Evolutionary conservation across 2,888 invertebrate species (phyloP), one percentile per base, ranked within the genome.

Genomic region (Drosophila atroscutellata): DNA sequence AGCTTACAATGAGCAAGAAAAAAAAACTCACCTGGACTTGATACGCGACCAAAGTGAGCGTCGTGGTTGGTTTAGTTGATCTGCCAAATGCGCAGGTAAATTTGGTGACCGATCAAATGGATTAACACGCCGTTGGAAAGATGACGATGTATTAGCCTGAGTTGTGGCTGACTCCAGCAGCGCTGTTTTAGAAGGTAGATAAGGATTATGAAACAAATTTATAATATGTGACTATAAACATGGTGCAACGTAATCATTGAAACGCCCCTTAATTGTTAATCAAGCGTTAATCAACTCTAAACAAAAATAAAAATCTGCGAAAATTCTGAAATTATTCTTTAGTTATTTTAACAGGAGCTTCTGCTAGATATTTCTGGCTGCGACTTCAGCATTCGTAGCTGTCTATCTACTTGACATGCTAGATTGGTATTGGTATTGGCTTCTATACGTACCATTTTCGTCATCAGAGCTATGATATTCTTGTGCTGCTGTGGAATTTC

Each of bases 21-120:
- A 3, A 1, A 9, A 9, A 51, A 47, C 64, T 71, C 63, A 92
- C 93, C 84, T 88, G 45, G 91, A 84, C 60, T 89, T 73, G 9
- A 89, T 70, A 54, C 81, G 84, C 60, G 89, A 82, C 92, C 91
- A 92, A 36, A 91, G 32, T 7, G 86, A 83, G 18, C 79, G 81
- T 32, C 63, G 66, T 45, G 73, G 73, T 39, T 73, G 83, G 64
- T 66, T 90, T 28, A 90, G 66, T 59, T 89, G 88, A 34, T 84
- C 86, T n/a, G 84, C 82, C 68, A 92, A 72, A 69, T 91, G 91
- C 9, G 90, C 82, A 11, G 92, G 92, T 65, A 90, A 75, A 90
- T 92, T 92, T 8, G 92, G 91, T 28, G 90, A 72, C 36, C 93
- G 91, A 85, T 93, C 92, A 69, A 93, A 93, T 5, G 93, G 93